Conservation (phyloP, 1,140 invertebrate species). For the Drosophila varians region DNA sequence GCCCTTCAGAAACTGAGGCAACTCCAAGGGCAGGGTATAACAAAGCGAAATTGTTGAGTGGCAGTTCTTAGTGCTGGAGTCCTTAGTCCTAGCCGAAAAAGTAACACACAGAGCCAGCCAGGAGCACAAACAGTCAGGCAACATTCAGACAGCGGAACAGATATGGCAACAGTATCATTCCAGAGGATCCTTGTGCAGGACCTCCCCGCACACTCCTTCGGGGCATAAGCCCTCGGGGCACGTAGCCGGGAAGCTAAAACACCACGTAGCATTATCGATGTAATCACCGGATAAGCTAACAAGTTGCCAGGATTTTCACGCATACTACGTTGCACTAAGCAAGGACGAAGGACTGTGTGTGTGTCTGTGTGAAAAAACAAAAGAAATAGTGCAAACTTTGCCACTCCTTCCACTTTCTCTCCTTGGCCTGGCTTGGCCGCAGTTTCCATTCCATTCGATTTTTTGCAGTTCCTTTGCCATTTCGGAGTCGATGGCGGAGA, state of each 20-base stretch:
- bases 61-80: constrained; percentile 40
- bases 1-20: background rate
- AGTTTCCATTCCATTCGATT: background rate
- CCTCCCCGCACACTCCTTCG: constrained; percentile 15
- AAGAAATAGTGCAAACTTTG: constrained; percentile 46
- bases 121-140: constrained; percentile 12
- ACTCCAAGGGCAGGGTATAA: constrained; percentile 18
- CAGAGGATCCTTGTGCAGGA: constrained; percentile 5
- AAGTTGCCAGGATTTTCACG: constrained; percentile 83
- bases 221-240: constrained; percentile 67
- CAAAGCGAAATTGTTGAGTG: constrained; percentile 63
- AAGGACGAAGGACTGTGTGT: background rate
- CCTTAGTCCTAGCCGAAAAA: constrained; percentile 42
- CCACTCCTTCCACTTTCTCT: constrained; percentile 4
- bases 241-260: constrained; percentile 77
- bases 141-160: constrained; percentile 36
- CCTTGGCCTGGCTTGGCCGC: constrained; percentile 14
- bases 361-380: constrained; percentile 33
- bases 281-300: constrained; percentile 84
- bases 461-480: constrained; percentile 15
- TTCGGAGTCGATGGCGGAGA: constrained; percentile 43
- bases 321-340: constrained; percentile 51
- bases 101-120: constrained; percentile 31
- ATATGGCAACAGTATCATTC: constrained; percentile 72
- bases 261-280: constrained; percentile 83